phyloP scores from a whole-genome alignment of 2,797 vertebrate genomes.

The Champsocephalus esox region DNA sequence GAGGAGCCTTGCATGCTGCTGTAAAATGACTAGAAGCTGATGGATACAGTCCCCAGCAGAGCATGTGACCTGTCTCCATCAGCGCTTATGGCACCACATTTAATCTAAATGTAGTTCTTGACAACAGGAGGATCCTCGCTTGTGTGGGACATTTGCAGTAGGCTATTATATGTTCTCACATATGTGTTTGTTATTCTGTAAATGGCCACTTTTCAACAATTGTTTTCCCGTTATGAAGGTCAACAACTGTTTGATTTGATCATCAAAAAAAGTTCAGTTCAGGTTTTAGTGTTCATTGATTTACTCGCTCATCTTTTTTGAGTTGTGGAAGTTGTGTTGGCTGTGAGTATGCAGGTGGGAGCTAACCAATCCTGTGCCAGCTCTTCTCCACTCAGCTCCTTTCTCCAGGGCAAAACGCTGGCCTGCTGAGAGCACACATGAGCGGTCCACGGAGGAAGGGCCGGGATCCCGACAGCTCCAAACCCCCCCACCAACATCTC shows the following conservation, averaged over 20 bases:
- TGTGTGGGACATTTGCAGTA: slow-evolving; percentile 28
- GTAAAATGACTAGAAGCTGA: slow-evolving; percentile 80
- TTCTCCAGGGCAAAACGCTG: slow-evolving; percentile 72
- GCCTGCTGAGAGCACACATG: slow-evolving; percentile 83
- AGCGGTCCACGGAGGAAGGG: slow-evolving; percentile 69
- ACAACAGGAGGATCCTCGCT: slow-evolving; percentile 54
- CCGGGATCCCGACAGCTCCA: slow-evolving; percentile 71
- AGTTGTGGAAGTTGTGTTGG: slow-evolving; percentile 60
- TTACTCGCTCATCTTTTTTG: slow-evolving; percentile 17
- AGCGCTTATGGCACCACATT: slow-evolving; percentile 60
- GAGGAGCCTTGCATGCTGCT: slow-evolving; percentile 73
- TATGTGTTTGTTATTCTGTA: slow-evolving; percentile 14
- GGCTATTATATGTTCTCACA: slow-evolving; percentile 5
- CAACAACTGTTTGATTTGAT: slow-evolving; percentile 5
- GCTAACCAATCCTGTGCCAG: slow-evolving; percentile 67
- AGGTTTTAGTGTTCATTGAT: not conserved
- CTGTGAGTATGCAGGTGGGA: slow-evolving; percentile 64
- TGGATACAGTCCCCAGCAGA: slow-evolving; percentile 74
- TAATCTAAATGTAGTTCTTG: slow-evolving; percentile 76
- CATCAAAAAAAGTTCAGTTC: not conserved
- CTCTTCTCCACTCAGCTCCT: slow-evolving; percentile 69
- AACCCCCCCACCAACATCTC: slow-evolving; percentile 70
- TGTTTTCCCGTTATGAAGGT: slow-evolving; percentile 5
- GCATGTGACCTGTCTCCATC: slow-evolving; percentile 73
- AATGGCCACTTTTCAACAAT: slow-evolving; percentile 8